A percentile compares a stretch with the other conserved stretches of the same genome.
Evolutionary conservation across 2,797 vertebrate species (phyloP).

Genomic region (Tangara arthus): DNA sequence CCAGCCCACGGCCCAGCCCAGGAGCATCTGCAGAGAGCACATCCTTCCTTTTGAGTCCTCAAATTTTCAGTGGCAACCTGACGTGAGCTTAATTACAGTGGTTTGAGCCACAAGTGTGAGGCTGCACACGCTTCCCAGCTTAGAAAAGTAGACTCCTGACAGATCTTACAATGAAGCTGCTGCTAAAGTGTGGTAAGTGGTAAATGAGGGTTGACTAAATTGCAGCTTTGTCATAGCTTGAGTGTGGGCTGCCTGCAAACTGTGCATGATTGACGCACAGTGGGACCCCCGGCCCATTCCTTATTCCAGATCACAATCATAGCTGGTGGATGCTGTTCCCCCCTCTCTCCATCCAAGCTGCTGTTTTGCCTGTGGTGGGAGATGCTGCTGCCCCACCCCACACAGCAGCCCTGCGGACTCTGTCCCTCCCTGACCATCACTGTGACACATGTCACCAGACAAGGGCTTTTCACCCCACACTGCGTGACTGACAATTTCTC

Average conservation of each 20-base stretch:
- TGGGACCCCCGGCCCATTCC: background rate
- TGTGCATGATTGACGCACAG: background rate
- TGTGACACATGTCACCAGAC: background rate
- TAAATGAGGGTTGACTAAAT: constrained; percentile 46
- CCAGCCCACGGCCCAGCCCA: background rate
- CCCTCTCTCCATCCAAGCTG: background rate
- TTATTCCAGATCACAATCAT: background rate
- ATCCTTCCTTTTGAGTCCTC: background rate
- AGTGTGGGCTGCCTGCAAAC: background rate
- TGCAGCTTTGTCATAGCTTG: background rate
- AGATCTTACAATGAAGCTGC: constrained; percentile 21
- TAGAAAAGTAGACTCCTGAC: background rate
- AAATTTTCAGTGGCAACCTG: constrained; percentile 16
- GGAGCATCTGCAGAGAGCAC: background rate
- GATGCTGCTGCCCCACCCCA: accelerated
- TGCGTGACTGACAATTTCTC: background rate
- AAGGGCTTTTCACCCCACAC: background rate
- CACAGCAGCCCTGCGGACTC: accelerated
- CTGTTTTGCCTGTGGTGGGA: background rate
- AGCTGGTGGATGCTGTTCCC: background rate
- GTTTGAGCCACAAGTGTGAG: constrained; percentile 9
- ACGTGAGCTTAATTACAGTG: constrained; percentile 19
- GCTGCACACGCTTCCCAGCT: background rate
- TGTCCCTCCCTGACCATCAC: background rate
- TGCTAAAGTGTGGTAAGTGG: constrained; percentile 2